Conservation (phyloP, 2,113 vertebrate genomes). For the Okapia johnstoni region DNA sequence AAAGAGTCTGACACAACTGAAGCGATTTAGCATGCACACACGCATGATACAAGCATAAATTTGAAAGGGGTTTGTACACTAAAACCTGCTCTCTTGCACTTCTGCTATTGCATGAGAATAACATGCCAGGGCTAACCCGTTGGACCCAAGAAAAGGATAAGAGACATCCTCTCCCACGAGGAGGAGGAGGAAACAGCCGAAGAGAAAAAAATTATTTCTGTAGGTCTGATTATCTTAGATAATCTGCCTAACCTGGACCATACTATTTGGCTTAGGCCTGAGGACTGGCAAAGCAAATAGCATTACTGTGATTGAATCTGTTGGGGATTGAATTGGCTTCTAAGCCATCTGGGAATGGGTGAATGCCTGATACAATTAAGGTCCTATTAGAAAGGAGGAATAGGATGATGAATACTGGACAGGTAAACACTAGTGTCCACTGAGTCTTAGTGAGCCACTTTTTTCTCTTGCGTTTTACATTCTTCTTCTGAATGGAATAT, state of each 20-base stretch:
- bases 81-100: not conserved
- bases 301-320: not conserved
- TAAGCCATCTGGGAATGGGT: not conserved
- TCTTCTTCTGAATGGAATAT: not conserved
- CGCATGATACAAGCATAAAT: not conserved
- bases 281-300: not conserved
- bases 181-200: not conserved
- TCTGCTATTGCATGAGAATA: not conserved
- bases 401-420: not conserved
- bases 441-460: not conserved
- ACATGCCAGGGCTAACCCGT: not conserved
- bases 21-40: not conserved
- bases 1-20: not conserved
- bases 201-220: not conserved
- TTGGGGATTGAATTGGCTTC: not conserved
- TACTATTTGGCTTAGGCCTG: not conserved
- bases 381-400: not conserved
- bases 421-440: not conserved
- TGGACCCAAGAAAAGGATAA: not conserved
- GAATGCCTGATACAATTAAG: not conserved
- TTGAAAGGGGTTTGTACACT: not conserved
- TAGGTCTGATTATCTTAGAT: not conserved
- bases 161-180: not conserved
- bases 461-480: not conserved
- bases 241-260: not conserved